Evolutionary conservation across 2,888 invertebrate genomes (phyloP), one percentile per base, ranked within the genome.

Genomic region (Sesia apiformis): DNA sequence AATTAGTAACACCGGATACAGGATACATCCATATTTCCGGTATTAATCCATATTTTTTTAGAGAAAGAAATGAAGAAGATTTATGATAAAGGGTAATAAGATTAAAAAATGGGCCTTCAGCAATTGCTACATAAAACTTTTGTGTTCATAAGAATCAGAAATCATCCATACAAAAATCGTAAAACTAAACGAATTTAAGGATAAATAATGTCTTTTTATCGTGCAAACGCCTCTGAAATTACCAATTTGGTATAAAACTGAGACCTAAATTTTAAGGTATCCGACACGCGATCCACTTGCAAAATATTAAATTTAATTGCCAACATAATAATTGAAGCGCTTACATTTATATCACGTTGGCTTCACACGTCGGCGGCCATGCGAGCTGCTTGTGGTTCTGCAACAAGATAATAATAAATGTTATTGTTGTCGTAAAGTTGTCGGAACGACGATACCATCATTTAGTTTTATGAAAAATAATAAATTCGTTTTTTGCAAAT

Each of bases 281-380:
- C 40, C 51, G 56, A 61, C 57, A 61, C 55, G 55, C 54, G 51
- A 61, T 59, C 41, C 8, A n/a, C 39, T 23, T 23, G 8, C 40
- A 8, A 40, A 39, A 40, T 40, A 52, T 43, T 38, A 52, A 52
- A 52, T 52, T 43, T 52, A 43, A 52, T 42, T 42, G 52, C 42
- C 23, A 51, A 57, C 53, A 56, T 60, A 63, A 60, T 65, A 63
- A 63, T 61, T 61, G 58, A 52, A 60, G 52, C 58, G 62, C 84
- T 84, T 71, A 84, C 85, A 84, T 85, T 84, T 82, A 85, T 81
- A 78, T 78, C 67, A 75, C 64, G 70, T 64, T 55, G 62, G 58
- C 63, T 67, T 72, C 58, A 69, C 64, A 66, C 68, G 69, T 65
- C 64, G 64, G 58, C 64, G 63, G 60, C 67, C 71, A 68, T 71